A percentile compares a stretch with the other conserved stretches of the same genome.
These are phyloP conservation scores for Desmodus rotundus DNA, from an alignment of 2,113 vertebrate genomes.

Conservation along the genomic window DNA sequence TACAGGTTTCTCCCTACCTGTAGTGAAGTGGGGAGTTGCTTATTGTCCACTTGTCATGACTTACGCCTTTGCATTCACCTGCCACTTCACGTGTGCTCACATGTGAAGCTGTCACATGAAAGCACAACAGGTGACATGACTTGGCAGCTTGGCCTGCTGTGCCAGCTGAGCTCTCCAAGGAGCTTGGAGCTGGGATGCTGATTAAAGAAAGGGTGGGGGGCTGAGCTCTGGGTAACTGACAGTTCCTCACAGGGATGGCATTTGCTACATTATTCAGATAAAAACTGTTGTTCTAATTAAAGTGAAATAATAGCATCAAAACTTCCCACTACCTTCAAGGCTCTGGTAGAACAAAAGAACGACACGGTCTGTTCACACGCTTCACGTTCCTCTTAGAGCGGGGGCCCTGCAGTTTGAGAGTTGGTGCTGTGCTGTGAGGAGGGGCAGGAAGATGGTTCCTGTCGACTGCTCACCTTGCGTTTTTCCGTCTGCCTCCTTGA, in stretches of 20 bases:
- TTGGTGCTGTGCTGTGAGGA: neutral
- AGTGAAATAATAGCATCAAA: neutral
- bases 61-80: neutral
- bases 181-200: neutral
- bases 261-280: neutral
- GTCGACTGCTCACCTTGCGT: neutral
- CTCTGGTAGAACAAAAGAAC: neutral
- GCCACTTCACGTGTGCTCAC: neutral
- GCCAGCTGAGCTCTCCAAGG: neutral
- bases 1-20: neutral
- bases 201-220: too few species aligned
- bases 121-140: neutral
- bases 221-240: neutral
- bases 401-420: neutral
- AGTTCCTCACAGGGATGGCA: neutral
- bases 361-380: neutral
- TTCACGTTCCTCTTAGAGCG: neutral
- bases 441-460: neutral
- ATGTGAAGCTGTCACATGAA: neutral
- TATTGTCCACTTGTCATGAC: neutral
- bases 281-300: neutral
- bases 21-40: neutral
- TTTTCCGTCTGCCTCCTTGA: neutral
- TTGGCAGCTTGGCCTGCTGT: neutral
- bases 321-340: neutral